Conservation (phyloP, 2,113 vertebrate genomes). For the Chrysemys picta region DNA sequence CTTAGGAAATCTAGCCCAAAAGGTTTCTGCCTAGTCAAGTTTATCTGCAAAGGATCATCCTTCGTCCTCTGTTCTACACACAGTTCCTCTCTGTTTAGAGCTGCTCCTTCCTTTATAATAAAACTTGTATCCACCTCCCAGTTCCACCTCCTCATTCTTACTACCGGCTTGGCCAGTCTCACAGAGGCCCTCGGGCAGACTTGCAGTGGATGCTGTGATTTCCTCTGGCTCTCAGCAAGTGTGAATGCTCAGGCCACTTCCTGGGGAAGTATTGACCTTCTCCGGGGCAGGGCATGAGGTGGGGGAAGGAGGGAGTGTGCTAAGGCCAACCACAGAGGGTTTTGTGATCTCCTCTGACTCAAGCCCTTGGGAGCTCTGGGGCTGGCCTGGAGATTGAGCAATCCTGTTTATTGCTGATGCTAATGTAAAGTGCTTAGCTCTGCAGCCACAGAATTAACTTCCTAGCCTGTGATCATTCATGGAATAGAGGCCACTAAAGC, state of each 20-base stretch:
- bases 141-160: background rate
- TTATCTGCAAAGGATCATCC: rapidly evolving
- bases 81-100: background rate
- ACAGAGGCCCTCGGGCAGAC: background rate
- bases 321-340: background rate
- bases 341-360: background rate
- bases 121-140: rapidly evolving
- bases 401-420: background rate
- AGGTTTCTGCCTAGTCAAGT: background rate
- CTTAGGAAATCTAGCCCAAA: background rate
- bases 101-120: background rate
- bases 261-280: background rate
- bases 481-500: background rate
- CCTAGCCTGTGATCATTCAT: background rate
- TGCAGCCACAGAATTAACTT: background rate
- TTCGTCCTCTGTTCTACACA: background rate
- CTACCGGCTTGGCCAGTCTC: rapidly evolving
- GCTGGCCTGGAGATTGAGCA: background rate
- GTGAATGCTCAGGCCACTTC: background rate
- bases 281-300: rapidly evolving
- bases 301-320: rapidly evolving
- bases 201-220: background rate
- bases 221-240: background rate
- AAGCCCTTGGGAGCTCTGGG: background rate
- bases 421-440: background rate